phyloP scores from a whole-genome alignment of 2,888 invertebrate genomes.

The Drosophila helvetica region DNA sequence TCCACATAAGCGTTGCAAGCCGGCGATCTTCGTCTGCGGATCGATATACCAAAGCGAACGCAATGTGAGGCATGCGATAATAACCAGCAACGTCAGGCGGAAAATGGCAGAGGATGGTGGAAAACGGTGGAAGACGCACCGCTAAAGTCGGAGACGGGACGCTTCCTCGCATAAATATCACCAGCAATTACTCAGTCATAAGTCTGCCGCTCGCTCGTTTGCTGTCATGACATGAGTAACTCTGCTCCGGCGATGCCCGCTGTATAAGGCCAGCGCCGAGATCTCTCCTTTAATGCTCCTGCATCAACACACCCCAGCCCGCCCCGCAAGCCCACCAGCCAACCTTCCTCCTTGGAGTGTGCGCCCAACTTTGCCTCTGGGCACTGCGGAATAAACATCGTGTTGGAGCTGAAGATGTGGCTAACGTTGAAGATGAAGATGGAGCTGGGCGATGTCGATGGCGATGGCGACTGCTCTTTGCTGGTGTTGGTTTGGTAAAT shows the following conservation, averaged over 20 bases:
- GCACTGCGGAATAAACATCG: conserved; percentile 40
- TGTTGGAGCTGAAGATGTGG: conserved; percentile 15
- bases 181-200: conserved; percentile 83
- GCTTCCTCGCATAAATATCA: conserved; percentile 83
- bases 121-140: conserved; percentile 12
- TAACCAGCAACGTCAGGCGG: conserved; percentile 33
- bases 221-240: conserved; percentile 79
- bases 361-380: conserved; percentile 65
- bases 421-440: conserved; percentile 5
- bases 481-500: conserved; percentile 73
- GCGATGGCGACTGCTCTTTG: conserved; percentile 20
- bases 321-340: background rate
- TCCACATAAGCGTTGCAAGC: background rate
- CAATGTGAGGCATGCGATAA: conserved; percentile 59
- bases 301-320: conserved; percentile 5
- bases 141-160: conserved; percentile 74
- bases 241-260: conserved; percentile 69
- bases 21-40: too few species aligned
- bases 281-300: conserved; percentile 72
- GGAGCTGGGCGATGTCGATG: background rate
- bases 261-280: conserved; percentile 65
- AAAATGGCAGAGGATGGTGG: background rate
- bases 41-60: conserved; percentile 61
- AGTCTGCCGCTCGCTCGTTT: conserved; percentile 80
- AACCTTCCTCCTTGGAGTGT: conserved; percentile 9